These are phyloP conservation scores for Ariolimax columbianus DNA, from an alignment of 2,888 invertebrate species.

Conservation along the genomic window DNA sequence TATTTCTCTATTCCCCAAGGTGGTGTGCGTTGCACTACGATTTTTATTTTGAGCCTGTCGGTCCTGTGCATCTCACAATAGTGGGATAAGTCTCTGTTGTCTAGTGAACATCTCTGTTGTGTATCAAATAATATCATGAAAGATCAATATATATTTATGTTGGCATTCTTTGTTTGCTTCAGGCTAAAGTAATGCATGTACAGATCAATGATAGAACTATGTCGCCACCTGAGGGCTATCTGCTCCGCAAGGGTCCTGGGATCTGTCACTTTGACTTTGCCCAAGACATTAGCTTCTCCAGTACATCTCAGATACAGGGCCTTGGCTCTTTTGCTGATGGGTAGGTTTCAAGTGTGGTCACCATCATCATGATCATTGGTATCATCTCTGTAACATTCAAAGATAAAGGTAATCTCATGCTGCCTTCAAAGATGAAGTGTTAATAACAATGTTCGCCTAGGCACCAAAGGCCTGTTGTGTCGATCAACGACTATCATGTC, in stretches of 20 bases:
- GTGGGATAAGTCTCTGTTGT: too few species aligned
- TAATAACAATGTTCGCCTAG: too few species aligned
- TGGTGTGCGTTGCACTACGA: too few species aligned
- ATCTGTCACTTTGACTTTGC: constrained; percentile 88
- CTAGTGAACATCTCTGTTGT: too few species aligned
- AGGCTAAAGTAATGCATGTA: constrained; percentile 77
- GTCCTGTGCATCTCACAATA: too few species aligned
- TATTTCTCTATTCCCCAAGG: too few species aligned
- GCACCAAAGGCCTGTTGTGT: too few species aligned
- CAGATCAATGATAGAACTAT: constrained; percentile 77
- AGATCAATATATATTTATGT: neutral
- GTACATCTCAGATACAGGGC: neutral
- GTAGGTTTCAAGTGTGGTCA: constrained; percentile 13
- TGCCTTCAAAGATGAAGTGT: too few species aligned
- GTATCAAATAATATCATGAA: neutral
- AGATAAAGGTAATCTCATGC: too few species aligned
- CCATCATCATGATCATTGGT: neutral
- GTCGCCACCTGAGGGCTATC: constrained; percentile 79
- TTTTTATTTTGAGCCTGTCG: too few species aligned
- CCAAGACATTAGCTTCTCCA: constrained; percentile 82
- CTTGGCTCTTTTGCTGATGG: neutral
- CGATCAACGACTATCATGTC: too few species aligned
- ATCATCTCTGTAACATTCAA: neutral
- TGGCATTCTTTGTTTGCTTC: neutral
- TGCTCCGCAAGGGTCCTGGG: constrained; percentile 87